Evolutionary conservation across 2,888 invertebrate genomes (phyloP).

Genomic region (Urechis unicinctus): DNA sequence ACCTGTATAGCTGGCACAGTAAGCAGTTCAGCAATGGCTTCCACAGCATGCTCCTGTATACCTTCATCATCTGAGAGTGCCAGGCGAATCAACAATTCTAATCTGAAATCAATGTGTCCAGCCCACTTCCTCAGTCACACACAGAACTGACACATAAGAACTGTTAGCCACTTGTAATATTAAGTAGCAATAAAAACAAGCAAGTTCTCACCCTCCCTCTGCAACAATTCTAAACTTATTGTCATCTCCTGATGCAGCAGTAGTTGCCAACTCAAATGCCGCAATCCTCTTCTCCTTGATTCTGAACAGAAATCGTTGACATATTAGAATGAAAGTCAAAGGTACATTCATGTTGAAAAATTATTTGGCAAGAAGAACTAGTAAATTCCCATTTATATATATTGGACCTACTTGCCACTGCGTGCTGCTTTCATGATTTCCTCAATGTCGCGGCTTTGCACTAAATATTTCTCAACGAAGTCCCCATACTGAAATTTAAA

Average conservation of each 20-base stretch:
- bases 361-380: too few species aligned
- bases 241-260: conserved; percentile 44
- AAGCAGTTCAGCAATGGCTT: conserved; percentile 42
- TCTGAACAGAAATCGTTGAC: not conserved
- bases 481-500: conserved; percentile 9
- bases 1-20: conserved; percentile 45
- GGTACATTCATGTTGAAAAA: not conserved
- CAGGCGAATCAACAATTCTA: conserved; percentile 35
- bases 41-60: conserved; percentile 44
- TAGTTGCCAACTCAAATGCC: conserved; percentile 43
- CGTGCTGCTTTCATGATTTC: conserved; percentile 37
- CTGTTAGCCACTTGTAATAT: not conserved
- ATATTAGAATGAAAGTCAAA: too few species aligned
- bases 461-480: conserved; percentile 35
- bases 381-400: not conserved
- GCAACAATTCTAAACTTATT: conserved; percentile 47
- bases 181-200: not conserved
- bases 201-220: conserved; percentile 38
- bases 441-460: conserved; percentile 42
- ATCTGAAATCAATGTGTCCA: conserved; percentile 20
- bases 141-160: not conserved
- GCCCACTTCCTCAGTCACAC: not conserved
- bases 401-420: conserved; percentile 25
- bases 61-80: conserved; percentile 34
- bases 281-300: conserved; percentile 27